These are phyloP conservation scores for Apodemus agrarius DNA, from an alignment of 2,797 vertebrate genomes.

Conservation along the genomic window DNA sequence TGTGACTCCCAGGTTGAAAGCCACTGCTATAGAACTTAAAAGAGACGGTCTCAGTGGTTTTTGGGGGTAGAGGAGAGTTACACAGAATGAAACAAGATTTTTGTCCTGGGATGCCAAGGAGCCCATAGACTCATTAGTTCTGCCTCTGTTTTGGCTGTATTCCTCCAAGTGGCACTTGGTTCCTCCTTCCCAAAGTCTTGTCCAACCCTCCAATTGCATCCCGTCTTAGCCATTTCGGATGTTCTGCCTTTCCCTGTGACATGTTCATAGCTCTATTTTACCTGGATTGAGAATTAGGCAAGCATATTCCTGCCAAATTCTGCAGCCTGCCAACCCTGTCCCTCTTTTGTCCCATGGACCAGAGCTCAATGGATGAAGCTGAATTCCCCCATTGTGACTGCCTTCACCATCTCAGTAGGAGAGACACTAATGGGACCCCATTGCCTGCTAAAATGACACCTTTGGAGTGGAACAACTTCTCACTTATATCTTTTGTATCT, in stretches of 20 bases:
- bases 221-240: background rate
- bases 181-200: background rate
- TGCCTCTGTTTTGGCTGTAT: background rate
- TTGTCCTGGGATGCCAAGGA: background rate
- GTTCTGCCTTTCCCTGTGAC: background rate
- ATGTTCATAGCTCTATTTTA: background rate
- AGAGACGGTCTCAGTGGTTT: background rate
- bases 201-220: background rate
- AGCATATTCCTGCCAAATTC: background rate
- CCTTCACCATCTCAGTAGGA: background rate
- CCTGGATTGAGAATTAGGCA: background rate
- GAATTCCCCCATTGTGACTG: background rate
- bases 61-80: background rate
- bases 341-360: background rate
- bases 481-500: constrained; percentile 19
- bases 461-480: background rate
- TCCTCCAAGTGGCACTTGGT: background rate
- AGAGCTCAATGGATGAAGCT: background rate
- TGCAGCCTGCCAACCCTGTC: background rate
- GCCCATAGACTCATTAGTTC: background rate
- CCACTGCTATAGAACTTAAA: background rate
- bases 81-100: background rate
- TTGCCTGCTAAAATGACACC: background rate
- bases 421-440: background rate
- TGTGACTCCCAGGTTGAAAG: background rate